Base-by-base conservation (phyloP, 2,888 invertebrate species). In the Elaeidobius kamerunicus region DNA sequence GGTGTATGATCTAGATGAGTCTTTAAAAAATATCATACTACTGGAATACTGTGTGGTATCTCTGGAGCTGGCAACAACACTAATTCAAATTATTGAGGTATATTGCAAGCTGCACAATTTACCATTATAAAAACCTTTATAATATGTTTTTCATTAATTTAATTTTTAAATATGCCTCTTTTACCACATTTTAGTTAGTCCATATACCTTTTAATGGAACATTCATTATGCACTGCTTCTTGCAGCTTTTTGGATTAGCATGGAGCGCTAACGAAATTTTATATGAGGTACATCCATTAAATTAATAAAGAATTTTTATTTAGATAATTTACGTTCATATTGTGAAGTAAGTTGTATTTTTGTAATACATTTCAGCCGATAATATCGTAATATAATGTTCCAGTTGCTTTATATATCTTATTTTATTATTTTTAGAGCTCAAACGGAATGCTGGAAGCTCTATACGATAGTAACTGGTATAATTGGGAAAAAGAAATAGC, bases 191-290 rank as follows among this genome's bases (percentile, higher is more conserved):
- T 23, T 23, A 23, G 23, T 23, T 23, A 3, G n/a, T 32, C 5
- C 9, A 32, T 12, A 32, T 32, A 9, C n/a, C 32, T 9, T 52
- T 47, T 28, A 52, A 52, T 40, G 14, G 7, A 15, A 12, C 15
- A 15, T 45, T 52, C 12, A 41, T 52, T 20, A 27, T 35, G 18
- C 15, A 27, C 4, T 19, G 35, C 28, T 35, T 40, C 16, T 28
- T 45, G 11, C 45, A 52, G 19, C 16, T 52, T 1, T 45, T 46
- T 14, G 15, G 16, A n/a, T 30, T 52, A 20, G 39, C 45, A n/a
- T 52, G 46, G 46, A 52, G 47, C 34, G 44, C 45, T 2, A 52
- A 52, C 23, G 52, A 52, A 42, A 52, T 52, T 15, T 23, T 52
- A 2, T 15, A 40, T 11, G 45, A 52, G 45, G 52, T 50, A 43